phyloP scores from a whole-genome alignment of 2,113 vertebrate genomes.

The Phylloscopus trochiloides region DNA sequence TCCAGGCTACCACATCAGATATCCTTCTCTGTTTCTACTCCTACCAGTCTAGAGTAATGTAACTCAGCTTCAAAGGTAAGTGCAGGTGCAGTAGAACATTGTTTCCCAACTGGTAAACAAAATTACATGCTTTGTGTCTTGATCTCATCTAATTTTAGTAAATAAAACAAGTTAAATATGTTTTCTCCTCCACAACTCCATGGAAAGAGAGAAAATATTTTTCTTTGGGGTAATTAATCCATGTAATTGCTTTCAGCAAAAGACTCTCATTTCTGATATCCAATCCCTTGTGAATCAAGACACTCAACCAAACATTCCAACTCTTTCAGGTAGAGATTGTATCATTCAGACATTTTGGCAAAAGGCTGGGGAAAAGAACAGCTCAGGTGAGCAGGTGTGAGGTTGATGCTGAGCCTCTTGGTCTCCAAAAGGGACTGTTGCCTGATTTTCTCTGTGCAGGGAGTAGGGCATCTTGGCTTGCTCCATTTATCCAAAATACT shows the following conservation, averaged over 20 bases:
- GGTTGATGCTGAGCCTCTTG: not conserved
- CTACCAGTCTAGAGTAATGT: not conserved
- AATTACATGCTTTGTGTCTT: not conserved
- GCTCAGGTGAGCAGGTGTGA: not conserved
- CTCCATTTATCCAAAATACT: not conserved
- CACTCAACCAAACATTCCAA: not conserved
- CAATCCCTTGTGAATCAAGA: not conserved
- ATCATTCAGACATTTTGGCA: not conserved
- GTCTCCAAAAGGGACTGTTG: not conserved
- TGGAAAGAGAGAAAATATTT: not conserved
- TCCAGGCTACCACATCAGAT: conserved; percentile 4
- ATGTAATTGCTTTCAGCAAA: not conserved
- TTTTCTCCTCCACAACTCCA: not conserved
- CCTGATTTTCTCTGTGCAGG: not conserved
- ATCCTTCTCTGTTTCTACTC: not conserved
- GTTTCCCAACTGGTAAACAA: not conserved
- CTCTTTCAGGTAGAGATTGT: not conserved
- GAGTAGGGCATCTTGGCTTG: not conserved
- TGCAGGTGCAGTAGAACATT: not conserved
- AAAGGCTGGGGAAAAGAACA: not conserved
- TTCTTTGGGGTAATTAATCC: not conserved
- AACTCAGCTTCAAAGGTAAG: not conserved
- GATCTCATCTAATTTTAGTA: not conserved
- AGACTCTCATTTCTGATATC: not conserved
- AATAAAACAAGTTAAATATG: not conserved